Percentiles rank a stretch among this genome's conserved stretches.
Evolutionary conservation across 2,888 invertebrate species (phyloP).

Genomic region (Perizoma flavofasciatum): DNA sequence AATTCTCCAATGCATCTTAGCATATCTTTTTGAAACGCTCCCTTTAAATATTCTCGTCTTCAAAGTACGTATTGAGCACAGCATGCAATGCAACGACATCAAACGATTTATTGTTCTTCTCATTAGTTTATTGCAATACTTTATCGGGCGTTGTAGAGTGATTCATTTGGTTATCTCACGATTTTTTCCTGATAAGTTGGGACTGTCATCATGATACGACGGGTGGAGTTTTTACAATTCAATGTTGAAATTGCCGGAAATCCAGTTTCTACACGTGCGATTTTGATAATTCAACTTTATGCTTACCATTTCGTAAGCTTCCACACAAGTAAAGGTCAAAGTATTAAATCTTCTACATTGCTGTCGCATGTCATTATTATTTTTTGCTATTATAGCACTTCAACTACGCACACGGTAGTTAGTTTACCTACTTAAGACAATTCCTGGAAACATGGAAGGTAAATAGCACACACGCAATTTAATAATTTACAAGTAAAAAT

Average conservation of each 20-base stretch:
- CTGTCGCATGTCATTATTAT: slow-evolving; percentile 46
- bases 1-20: slow-evolving; percentile 7
- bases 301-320: slow-evolving; percentile 2
- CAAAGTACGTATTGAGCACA: slow-evolving; percentile 5
- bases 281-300: slow-evolving; percentile 2
- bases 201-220: slow-evolving; percentile 11
- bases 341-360: slow-evolving; percentile 2
- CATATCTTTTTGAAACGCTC: slow-evolving; percentile 5
- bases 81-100: slow-evolving; percentile 14
- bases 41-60: slow-evolving; percentile 4
- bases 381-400: slow-evolving; percentile 49
- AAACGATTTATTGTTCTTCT: slow-evolving; percentile 11
- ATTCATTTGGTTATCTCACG: slow-evolving; percentile 27
- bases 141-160: slow-evolving; percentile 24
- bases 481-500: slow-evolving; percentile 15
- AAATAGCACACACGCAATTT: slow-evolving; percentile 39
- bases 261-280: slow-evolving; percentile 11
- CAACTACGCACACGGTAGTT: slow-evolving; percentile 55
- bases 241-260: slow-evolving; percentile 24
- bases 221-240: slow-evolving; percentile 7
- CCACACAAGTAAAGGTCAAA: slow-evolving; percentile 18
- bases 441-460: slow-evolving; percentile 57
- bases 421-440: slow-evolving; percentile 55
- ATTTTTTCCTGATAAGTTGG: slow-evolving; percentile 25
- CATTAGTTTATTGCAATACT: slow-evolving; percentile 20